Evolutionary conservation across 2,888 invertebrate species (phyloP).

Genomic region (Apantesis nais): DNA sequence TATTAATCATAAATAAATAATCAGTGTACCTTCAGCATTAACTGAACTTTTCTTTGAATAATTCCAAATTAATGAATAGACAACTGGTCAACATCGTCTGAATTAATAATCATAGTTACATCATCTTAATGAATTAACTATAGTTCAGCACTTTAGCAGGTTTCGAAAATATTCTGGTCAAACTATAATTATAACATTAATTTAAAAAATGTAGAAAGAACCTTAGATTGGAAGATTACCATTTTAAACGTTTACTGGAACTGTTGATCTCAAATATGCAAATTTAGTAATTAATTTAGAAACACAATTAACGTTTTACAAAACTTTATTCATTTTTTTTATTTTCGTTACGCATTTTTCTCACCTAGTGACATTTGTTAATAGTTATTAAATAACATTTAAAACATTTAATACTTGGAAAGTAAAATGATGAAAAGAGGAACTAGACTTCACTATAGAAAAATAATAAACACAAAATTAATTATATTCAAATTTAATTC

Average conservation of each 20-base stretch:
- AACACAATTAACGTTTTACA: conserved; percentile 1
- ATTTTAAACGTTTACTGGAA: not conserved
- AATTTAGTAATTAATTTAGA: not conserved
- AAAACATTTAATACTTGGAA: too few species aligned
- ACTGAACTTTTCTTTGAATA: not conserved
- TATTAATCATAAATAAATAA: not conserved
- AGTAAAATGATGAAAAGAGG: too few species aligned
- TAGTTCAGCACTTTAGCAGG: not conserved
- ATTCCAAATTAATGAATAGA: not conserved
- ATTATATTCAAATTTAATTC: too few species aligned
- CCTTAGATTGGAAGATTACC: not conserved
- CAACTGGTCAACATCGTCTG: not conserved
- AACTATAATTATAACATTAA: not conserved
- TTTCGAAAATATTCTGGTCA: not conserved
- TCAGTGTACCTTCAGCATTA: not conserved
- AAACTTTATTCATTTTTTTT: not conserved
- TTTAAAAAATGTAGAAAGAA: not conserved
- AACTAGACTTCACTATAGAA: too few species aligned
- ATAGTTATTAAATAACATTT: too few species aligned
- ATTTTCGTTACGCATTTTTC: too few species aligned
- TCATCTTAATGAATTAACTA: too few species aligned
- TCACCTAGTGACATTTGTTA: too few species aligned
- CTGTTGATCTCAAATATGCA: not conserved
- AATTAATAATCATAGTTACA: too few species aligned
- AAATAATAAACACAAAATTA: not conserved